phyloP scores from a whole-genome alignment of 2,888 invertebrate genomes.

The Fissipunctia ypsillon region DNA sequence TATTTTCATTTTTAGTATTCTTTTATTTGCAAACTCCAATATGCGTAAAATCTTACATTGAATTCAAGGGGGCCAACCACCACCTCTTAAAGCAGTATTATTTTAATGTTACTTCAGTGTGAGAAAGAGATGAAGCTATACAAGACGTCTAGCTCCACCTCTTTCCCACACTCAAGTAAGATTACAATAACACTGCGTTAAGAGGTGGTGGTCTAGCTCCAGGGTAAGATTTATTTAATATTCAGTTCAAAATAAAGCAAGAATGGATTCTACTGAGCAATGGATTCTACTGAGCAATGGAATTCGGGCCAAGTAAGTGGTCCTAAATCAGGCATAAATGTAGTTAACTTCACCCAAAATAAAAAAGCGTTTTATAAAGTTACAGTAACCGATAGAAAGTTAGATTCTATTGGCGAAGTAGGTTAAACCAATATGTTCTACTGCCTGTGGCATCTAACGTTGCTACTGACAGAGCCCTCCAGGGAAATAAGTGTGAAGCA shows the following conservation, averaged over 20 bases:
- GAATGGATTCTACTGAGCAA: not conserved
- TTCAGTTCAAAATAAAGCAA: not conserved
- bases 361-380: not conserved
- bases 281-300: not conserved
- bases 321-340: not conserved
- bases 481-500: constrained; percentile 55
- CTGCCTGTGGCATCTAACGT: constrained; percentile 33
- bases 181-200: too few relatives aligned
- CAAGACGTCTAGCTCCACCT: too few relatives aligned
- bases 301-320: not conserved
- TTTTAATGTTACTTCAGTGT: too few relatives aligned
- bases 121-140: too few relatives aligned
- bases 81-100: too few relatives aligned
- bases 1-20: not conserved
- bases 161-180: too few relatives aligned
- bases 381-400: not conserved
- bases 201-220: too few relatives aligned
- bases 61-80: too few relatives aligned
- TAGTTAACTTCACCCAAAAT: not conserved
- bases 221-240: not conserved
- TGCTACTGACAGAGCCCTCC: constrained; percentile 38
- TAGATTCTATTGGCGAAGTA: constrained; percentile 21
- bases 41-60: too few relatives aligned
- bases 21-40: not conserved
- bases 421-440: constrained; percentile 37